Evolutionary conservation across 2,113 vertebrate species (phyloP), one percentile per base, ranked within the genome.

Genomic region (Tachuris rubrigastra): DNA sequence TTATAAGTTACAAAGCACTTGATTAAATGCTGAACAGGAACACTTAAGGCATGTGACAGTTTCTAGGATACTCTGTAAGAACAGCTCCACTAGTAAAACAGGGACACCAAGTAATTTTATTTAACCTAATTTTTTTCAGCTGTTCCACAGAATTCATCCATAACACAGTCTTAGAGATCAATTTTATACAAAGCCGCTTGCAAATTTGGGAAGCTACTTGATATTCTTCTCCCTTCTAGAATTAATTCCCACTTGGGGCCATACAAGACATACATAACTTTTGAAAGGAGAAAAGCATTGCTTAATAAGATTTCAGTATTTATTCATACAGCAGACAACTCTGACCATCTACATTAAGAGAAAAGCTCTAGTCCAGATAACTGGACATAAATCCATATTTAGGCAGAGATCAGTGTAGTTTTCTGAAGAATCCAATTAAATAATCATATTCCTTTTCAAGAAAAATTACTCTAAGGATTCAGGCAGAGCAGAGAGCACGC

Each of bases 31-130:
- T 85, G 85, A 95, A 96, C 75, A 95, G 79, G 62, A 96, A 91
- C 87, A 90, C 68, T 80, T 88, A 60, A 85, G 63, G 46, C 90
- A 96, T 58, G 85, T 91, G 87, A 94, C 68, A 66, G 95, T 94
- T 96, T 96, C 91, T 94, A 91, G 91, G 95, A 96, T 95, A 95
- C 92, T 79, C 33, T 85, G 28, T 50, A 93, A 89, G 85, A 96
- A 85, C 89, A 73, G 66, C 53, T 69, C 77, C 65, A 62, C 69
- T 62, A 83, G 89, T 89, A 96, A 96, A 97, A 97, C 75, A 95
- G 75, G 94, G 95, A 79, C 94, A 95, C 85, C 71, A 76, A 89
- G 91, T 93, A 91, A 97, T 94, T 95, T 96, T 94, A 96, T 90
- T 96, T 96, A 95, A 95, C 94, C 94, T 96, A 50, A 62, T 96